These are phyloP conservation scores for Coregonus suidteri DNA, from an alignment of 2,797 vertebrate species.

Conservation along the genomic window DNA sequence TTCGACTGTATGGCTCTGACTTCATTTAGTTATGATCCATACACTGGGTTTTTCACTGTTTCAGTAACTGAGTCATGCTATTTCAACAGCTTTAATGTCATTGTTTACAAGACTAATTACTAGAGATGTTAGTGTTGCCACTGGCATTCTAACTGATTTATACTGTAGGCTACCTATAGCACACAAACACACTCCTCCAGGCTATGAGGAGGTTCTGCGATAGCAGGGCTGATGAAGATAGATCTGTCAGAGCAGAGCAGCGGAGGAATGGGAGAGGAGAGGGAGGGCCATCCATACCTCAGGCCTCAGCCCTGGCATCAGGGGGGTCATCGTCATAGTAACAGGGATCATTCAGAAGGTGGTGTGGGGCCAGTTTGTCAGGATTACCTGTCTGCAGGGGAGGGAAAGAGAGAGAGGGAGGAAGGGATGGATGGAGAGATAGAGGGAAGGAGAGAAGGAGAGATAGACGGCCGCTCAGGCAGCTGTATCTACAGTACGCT, in stretches of 20 bases:
- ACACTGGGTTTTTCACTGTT: not conserved
- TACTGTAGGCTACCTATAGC: not conserved
- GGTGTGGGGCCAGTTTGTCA: not conserved
- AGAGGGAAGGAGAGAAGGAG: not conserved
- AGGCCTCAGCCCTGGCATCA: not conserved
- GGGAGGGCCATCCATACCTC: not conserved
- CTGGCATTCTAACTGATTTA: not conserved
- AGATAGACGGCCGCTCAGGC: not conserved
- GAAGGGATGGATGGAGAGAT: not conserved
- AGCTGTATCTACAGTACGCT: not conserved
- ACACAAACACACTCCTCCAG: no score
- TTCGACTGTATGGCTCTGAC: not conserved
- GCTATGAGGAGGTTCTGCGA: not conserved
- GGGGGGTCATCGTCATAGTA: not conserved
- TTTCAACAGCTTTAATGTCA: conserved; percentile 36
- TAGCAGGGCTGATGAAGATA: conserved; percentile 12
- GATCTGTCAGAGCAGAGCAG: conserved; percentile 7
- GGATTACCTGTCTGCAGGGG: not conserved
- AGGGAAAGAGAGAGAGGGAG: not conserved
- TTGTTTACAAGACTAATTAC: not conserved
- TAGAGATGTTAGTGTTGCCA: not conserved
- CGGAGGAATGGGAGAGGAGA: no score
- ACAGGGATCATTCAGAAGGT: not conserved
- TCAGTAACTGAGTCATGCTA: conserved; percentile 22
- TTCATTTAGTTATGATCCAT: conserved; percentile 55